Conservation (phyloP, 2,113 vertebrate species). For the Hyperopisus bebe region DNA sequence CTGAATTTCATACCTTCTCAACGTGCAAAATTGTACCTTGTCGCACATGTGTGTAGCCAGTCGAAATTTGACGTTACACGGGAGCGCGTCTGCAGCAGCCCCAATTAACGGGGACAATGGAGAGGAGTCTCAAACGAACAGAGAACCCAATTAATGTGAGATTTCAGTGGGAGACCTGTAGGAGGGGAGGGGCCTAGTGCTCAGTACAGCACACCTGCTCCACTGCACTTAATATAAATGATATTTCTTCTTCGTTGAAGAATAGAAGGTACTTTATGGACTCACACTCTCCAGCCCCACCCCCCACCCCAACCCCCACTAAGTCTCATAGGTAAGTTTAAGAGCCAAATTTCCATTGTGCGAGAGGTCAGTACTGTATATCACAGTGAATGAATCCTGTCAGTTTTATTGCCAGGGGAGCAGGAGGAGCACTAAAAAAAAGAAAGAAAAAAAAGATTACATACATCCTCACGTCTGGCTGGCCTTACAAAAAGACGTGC, state of each 20-base stretch:
- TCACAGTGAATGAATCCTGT: constrained; percentile 71
- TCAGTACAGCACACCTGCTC: neutral
- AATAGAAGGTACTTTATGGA: constrained; percentile 62
- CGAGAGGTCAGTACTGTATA: constrained; percentile 66
- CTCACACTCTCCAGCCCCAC: constrained; percentile 51
- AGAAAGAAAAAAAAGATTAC: constrained; percentile 66
- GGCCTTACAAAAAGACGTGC: constrained; percentile 63
- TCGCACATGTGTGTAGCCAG: neutral
- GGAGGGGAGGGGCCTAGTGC: neutral
- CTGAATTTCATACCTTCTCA: neutral
- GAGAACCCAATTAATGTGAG: neutral
- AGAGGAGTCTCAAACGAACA: neutral
- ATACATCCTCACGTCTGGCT: constrained; percentile 60
- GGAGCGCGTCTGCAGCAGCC: neutral
- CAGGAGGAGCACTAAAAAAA: constrained; percentile 60
- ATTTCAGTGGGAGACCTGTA: neutral
- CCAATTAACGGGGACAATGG: neutral
- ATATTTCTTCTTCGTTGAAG: constrained; percentile 40
- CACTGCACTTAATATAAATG: neutral
- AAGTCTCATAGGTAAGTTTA: constrained; percentile 70
- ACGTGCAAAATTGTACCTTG: neutral
- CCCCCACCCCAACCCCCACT: constrained; percentile 39
- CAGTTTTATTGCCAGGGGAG: constrained; percentile 70
- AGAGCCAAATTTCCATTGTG: constrained; percentile 72
- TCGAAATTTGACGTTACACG: neutral